phyloP scores from a whole-genome alignment of 2,797 vertebrate genomes.

The Scolopax rusticola region DNA sequence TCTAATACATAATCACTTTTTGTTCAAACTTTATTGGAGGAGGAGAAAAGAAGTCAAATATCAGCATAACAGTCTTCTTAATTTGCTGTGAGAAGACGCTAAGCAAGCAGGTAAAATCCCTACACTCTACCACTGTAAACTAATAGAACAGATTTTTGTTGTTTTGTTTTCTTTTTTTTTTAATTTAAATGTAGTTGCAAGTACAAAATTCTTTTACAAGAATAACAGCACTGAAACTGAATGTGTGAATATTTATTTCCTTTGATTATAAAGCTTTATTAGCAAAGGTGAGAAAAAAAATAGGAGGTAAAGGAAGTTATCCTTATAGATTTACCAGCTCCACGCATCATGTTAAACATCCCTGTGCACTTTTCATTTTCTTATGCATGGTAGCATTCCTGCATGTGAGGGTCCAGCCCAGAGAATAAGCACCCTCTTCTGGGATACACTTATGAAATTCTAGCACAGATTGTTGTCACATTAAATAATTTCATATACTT shows the following conservation, averaged over 20 bases:
- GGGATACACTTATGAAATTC: constrained; percentile 33
- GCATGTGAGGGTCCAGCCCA: background rate
- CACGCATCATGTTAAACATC: background rate
- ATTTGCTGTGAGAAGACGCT: background rate
- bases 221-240: background rate
- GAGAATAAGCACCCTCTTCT: constrained; percentile 16
- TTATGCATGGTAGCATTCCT: background rate
- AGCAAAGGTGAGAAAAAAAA: background rate
- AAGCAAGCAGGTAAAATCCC: background rate
- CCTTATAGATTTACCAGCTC: background rate
- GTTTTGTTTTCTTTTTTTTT: background rate
- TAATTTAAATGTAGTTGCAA: background rate
- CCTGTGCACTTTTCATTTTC: background rate
- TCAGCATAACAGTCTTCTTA: background rate
- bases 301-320: background rate
- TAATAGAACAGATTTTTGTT: background rate
- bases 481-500: constrained; percentile 42
- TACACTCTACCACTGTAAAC: background rate
- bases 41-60: background rate
- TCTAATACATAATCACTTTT: background rate
- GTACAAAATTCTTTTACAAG: background rate
- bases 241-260: rapidly evolving
- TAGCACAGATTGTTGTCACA: constrained; percentile 33
- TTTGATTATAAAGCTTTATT: background rate
- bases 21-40: background rate